phyloP scores from a whole-genome alignment of 2,113 vertebrate genomes.

The Tetrax tetrax region DNA sequence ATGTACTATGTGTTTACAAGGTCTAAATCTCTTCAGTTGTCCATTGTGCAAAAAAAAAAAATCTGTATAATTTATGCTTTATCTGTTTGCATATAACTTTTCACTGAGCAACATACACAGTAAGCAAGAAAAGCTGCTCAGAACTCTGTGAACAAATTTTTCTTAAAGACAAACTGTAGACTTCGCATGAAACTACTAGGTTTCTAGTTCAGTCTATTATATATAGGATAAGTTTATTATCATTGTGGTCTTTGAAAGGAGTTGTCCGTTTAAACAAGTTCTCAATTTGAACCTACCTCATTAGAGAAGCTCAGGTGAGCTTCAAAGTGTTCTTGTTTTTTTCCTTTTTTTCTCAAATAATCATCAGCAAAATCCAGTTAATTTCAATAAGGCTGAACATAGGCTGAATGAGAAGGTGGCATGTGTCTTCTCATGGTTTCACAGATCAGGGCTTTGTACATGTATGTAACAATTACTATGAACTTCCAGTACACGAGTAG shows the following conservation, averaged over 20 bases:
- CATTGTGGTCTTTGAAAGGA: background rate
- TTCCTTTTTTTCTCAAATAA: fast-evolving
- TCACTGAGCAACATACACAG: background rate
- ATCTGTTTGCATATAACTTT: background rate
- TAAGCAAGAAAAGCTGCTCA: background rate
- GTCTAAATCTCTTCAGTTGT: background rate
- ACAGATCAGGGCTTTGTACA: background rate
- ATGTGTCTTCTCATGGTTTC: background rate
- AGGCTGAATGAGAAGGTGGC: background rate
- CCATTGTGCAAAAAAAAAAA: background rate
- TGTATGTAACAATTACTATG: background rate
- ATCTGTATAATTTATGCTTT: background rate
- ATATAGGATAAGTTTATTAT: background rate
- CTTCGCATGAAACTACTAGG: background rate
- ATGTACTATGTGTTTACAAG: background rate
- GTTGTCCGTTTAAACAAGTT: background rate
- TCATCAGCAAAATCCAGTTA: background rate
- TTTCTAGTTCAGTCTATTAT: background rate
- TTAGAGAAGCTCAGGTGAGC: background rate
- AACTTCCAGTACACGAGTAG: background rate
- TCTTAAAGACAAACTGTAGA: background rate
- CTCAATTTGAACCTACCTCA: background rate
- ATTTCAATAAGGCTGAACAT: background rate
- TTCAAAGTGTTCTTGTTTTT: background rate
- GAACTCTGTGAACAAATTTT: background rate